Conservation (phyloP, 1,140 invertebrate species). For the Cardiocondyla obscurior region DNA sequence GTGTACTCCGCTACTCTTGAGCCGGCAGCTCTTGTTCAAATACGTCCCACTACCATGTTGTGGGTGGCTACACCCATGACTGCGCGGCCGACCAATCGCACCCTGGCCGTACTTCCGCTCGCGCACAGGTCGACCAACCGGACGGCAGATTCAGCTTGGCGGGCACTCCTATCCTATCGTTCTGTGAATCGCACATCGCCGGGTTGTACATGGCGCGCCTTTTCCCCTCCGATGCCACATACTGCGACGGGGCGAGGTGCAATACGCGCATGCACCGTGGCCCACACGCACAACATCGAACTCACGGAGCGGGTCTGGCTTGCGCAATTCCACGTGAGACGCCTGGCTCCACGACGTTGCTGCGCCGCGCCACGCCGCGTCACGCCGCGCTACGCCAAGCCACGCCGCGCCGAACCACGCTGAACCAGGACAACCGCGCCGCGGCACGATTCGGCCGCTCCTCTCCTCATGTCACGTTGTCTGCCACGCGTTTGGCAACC, state of each 20-base stretch:
- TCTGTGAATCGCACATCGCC: conserved; percentile 1
- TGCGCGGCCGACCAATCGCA: conserved; percentile 13
- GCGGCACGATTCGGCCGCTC: conserved; percentile 50
- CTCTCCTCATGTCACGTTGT: conserved; percentile 77
- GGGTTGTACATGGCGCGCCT: conserved; percentile 31
- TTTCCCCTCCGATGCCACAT: conserved; percentile 4
- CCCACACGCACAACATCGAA: conserved; percentile 28
- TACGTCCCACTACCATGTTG: conserved; percentile 73
- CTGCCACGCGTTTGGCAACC: conserved; percentile 77
- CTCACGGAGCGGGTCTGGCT: conserved; percentile 22
- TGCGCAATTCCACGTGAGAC: conserved; percentile 63
- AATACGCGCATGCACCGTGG: conserved; percentile 58
- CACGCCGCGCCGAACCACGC: conserved; percentile 8
- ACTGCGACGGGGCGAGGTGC: background rate
- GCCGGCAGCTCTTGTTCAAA: conserved; percentile 82
- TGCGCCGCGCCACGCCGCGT: conserved; percentile 39
- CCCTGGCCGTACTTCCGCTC: background rate
- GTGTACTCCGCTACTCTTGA: conserved; percentile 82
- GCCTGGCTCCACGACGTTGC: conserved; percentile 57
- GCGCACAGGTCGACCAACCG: conserved; percentile 25
- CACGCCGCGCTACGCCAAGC: conserved; percentile 24
- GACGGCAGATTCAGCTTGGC: background rate
- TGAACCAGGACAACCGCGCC: conserved; percentile 3
- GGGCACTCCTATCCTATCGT: conserved; percentile 8
- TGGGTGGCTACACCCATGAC: conserved; percentile 28